These are phyloP conservation scores for Camponotus pennsylvanicus DNA, from an alignment of 1,140 invertebrate genomes.

Conservation along the genomic window DNA sequence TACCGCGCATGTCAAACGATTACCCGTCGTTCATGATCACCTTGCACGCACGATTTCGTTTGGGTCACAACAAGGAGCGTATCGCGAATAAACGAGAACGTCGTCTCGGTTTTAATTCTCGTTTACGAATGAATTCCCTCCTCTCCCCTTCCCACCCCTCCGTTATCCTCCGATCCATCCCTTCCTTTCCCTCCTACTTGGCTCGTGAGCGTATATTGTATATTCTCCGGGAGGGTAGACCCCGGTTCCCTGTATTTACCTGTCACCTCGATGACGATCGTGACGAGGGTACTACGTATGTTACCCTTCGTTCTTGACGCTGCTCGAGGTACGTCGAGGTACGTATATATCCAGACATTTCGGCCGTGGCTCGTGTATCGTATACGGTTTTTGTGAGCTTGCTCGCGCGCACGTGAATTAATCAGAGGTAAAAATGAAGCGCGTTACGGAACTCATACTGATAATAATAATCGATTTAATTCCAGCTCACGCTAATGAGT, in stretches of 20 bases:
- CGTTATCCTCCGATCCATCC: slow-evolving; percentile 52
- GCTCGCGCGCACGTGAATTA: slow-evolving; percentile 10
- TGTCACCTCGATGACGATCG: slow-evolving; percentile 83
- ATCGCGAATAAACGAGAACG: slow-evolving; percentile 68
- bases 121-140: slow-evolving; percentile 75
- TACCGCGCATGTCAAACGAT: slow-evolving; percentile 41
- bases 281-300: slow-evolving; percentile 82
- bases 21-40: slow-evolving; percentile 48
- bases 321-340: slow-evolving; percentile 52
- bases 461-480: slow-evolving; percentile 11
- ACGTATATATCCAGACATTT: slow-evolving; percentile 41
- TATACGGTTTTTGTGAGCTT: slow-evolving; percentile 32
- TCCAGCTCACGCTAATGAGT: not conserved
- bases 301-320: slow-evolving; percentile 74
- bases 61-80: slow-evolving; percentile 74
- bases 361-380: slow-evolving; percentile 8
- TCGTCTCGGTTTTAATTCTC: slow-evolving; percentile 80
- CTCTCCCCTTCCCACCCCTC: not conserved
- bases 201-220: slow-evolving; percentile 63
- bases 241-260: slow-evolving; percentile 78
- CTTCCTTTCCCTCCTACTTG: slow-evolving; percentile 27
- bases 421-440: not conserved
- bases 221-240: slow-evolving; percentile 60
- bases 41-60: slow-evolving; percentile 76
- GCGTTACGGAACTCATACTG: not conserved